Evolutionary conservation across 2,113 vertebrate genomes (phyloP).

Genomic region (Alosa alosa): DNA sequence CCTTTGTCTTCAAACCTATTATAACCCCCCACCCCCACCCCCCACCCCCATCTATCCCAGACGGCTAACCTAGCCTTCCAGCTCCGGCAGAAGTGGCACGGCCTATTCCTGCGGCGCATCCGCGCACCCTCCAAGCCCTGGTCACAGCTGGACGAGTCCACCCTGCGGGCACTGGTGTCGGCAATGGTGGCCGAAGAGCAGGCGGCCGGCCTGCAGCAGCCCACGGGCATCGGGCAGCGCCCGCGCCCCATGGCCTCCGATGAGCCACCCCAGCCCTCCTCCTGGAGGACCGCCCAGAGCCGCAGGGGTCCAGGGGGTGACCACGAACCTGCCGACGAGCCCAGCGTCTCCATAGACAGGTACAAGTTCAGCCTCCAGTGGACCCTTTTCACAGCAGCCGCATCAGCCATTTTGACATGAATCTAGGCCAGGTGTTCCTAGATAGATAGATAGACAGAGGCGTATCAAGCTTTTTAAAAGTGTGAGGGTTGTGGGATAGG

Average conservation of each 20-base stretch:
- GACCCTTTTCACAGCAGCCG: no score
- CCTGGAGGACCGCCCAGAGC: constrained; percentile 67
- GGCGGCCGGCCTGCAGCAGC: constrained; percentile 82
- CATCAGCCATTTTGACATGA: no score
- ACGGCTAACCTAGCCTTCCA: constrained; percentile 79
- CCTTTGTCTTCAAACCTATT: background rate
- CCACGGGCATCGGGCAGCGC: constrained; percentile 89
- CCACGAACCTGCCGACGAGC: constrained; percentile 64
- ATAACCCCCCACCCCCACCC: background rate
- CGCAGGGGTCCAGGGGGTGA: constrained; percentile 63
- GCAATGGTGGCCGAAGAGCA: constrained; percentile 85
- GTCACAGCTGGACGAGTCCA: constrained; percentile 84
- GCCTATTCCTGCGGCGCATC: constrained; percentile 84
- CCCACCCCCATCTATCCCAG: constrained; percentile 56
- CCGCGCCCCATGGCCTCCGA: constrained; percentile 81
- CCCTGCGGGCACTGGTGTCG: constrained; percentile 76
- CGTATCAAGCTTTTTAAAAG: no score
- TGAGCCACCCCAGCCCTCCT: constrained; percentile 61
- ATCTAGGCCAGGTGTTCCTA: no score
- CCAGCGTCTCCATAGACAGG: constrained; percentile 66
- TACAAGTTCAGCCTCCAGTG: constrained; percentile 44
- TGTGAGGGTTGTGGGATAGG: no score
- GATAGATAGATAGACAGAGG: no score
- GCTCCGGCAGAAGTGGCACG: constrained; percentile 90
- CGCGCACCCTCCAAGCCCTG: constrained; percentile 82